These are phyloP conservation scores for Trematomus loennbergii DNA, from an alignment of 2,113 vertebrate species.

Conservation along the genomic window DNA sequence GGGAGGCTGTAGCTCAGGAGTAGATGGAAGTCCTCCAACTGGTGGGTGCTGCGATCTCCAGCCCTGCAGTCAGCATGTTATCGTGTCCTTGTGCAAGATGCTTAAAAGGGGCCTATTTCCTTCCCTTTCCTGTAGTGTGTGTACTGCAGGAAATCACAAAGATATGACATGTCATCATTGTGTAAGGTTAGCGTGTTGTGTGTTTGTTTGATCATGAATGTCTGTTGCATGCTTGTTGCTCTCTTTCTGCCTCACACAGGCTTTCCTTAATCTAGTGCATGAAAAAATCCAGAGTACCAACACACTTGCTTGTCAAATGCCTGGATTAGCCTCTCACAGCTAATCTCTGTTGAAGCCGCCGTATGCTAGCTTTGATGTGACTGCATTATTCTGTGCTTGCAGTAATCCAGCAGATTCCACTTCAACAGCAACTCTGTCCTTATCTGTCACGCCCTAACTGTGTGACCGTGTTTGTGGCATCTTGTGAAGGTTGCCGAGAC, in stretches of 20 bases:
- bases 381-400: constrained; percentile 48
- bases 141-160: constrained; percentile 19
- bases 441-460: constrained; percentile 53
- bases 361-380: constrained; percentile 69
- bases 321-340: constrained; percentile 66
- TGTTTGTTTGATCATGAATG: constrained; percentile 4
- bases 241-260: constrained; percentile 43
- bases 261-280: constrained; percentile 51
- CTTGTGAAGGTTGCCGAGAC: constrained; percentile 64
- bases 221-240: constrained; percentile 29
- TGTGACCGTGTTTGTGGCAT: constrained; percentile 57
- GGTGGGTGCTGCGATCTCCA: no score
- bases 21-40: no score
- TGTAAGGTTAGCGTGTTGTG: constrained; percentile 27
- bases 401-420: constrained; percentile 67
- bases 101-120: no score
- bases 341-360: constrained; percentile 66
- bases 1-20: no score
- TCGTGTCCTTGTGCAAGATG: no score
- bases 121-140: background rate
- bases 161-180: constrained; percentile 8
- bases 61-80: no score
- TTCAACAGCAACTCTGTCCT: constrained; percentile 49
- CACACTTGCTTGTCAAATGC: constrained; percentile 70
- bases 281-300: constrained; percentile 58